Conservation (phyloP, 2,888 invertebrate species). For the Tethea ocularis region DNA sequence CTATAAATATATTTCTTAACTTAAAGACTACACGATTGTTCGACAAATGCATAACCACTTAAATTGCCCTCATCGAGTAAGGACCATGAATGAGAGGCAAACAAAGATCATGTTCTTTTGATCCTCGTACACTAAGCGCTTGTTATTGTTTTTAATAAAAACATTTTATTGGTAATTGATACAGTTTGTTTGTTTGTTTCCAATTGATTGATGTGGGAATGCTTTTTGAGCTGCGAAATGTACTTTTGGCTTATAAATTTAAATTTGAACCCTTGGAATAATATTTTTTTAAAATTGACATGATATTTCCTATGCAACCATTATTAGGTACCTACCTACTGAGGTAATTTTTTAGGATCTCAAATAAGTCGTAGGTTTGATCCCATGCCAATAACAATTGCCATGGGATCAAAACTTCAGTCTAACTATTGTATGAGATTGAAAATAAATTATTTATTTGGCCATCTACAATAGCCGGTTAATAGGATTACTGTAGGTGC, state of each 20-base stretch:
- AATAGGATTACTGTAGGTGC: conserved; percentile 76
- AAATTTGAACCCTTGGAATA: background rate
- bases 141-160: conserved; percentile 72
- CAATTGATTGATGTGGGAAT: conserved; percentile 78
- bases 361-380: too few relatives aligned
- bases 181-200: conserved; percentile 53
- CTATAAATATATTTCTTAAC: conserved; percentile 65
- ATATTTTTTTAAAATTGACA: too few relatives aligned
- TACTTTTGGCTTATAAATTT: conserved; percentile 1
- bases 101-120: conserved; percentile 60
- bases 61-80: conserved; percentile 61
- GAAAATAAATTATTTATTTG: conserved; percentile 78
- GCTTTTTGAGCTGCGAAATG: conserved; percentile 17
- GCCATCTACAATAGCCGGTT: conserved; percentile 68
- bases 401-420: conserved; percentile 46
- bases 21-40: conserved; percentile 59
- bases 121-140: conserved; percentile 39
- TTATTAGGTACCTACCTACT: too few relatives aligned
- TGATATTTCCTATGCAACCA: too few relatives aligned
- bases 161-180: conserved; percentile 56
- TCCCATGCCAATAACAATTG: conserved; percentile 44
- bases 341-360: background rate
- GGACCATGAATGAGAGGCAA: conserved; percentile 42
- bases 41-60: conserved; percentile 62
- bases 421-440: conserved; percentile 59